Evolutionary conservation across 1,140 invertebrate genomes (phyloP), one percentile per base, ranked within the genome.

Genomic region (Colletes gigas): DNA sequence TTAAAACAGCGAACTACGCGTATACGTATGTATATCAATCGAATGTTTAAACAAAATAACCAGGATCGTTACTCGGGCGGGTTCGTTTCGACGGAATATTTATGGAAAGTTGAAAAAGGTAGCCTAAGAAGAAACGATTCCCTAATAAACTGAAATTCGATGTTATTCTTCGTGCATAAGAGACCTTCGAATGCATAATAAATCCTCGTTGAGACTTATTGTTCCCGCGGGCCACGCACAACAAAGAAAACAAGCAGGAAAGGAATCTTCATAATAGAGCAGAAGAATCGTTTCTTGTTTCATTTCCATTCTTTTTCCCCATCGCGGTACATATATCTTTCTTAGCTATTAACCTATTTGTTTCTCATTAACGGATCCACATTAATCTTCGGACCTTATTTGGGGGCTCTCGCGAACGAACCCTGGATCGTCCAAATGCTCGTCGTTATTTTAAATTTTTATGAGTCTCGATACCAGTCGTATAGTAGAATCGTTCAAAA

Each of bases 291-390:
- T 50, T 78, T 50, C 60, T 39, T 47, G 77, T 52, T 55, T 60
- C 78, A 44, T 30, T 73, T 12, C 60, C 59, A 57, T 73, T 71
- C 74, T 73, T 14, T 59, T 52, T 44, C 57, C 39, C 15, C 7
- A n/a, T 30, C 30, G 30, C 30, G 30, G 2, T 21, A 50, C 55
- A 73, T 65, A 8, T 17, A 19, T 68, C 69, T 63, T 57, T 41
- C 68, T 62, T 54, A 62, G 59, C 69, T 68, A 54, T 74, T 83
- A 80, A 85, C 79, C 83, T 91, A 92, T 92, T 92, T 92, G 89
- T 90, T 92, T 91, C 91, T 93, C 90, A 92, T 93, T 93, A 93
- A 92, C 90, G 85, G 79, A 78, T 70, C 83, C 71, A 87, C 92
- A 93, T 93, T 92, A 93, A 93, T 93, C 92, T 90, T 90, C 85